phyloP scores from a whole-genome alignment of 2,113 vertebrate genomes.

The Gobiocypris rarus region DNA sequence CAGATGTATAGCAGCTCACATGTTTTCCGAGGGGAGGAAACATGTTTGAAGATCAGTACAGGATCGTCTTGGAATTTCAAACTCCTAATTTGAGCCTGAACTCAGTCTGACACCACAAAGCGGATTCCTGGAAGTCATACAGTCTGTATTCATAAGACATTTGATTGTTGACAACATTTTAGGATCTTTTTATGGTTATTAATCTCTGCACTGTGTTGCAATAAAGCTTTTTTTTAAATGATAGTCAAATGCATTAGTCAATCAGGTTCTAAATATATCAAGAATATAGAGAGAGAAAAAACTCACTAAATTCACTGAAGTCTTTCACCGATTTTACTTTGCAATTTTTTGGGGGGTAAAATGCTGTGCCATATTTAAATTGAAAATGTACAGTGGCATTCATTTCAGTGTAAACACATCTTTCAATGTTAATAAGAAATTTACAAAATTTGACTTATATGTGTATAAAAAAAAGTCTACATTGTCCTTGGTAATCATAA shows the following conservation, averaged over 20 bases:
- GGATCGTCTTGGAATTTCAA: slow-evolving; percentile 22
- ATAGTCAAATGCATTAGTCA: slow-evolving; percentile 34
- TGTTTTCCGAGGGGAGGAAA: slow-evolving; percentile 39
- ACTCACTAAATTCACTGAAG: background rate
- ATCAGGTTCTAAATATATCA: slow-evolving; percentile 39
- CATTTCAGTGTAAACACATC: background rate
- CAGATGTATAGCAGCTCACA: slow-evolving; percentile 2
- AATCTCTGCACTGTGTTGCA: slow-evolving; percentile 4
- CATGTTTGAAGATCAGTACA: slow-evolving; percentile 36
- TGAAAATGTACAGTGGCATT: no score
- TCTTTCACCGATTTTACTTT: background rate
- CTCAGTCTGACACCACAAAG: slow-evolving; percentile 41
- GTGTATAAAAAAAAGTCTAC: no score
- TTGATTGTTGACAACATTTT: slow-evolving; percentile 42
- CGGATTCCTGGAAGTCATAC: slow-evolving; percentile 36
- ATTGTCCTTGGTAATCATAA: background rate
- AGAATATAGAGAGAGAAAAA: background rate
- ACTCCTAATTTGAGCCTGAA: slow-evolving; percentile 40
- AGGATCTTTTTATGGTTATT: slow-evolving; percentile 45
- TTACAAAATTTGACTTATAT: no score
- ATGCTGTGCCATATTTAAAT: background rate
- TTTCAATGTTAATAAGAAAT: background rate
- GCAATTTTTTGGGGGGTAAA: background rate
- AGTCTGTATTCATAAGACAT: slow-evolving; percentile 32
- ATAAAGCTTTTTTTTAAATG: slow-evolving; percentile 10